These are phyloP conservation scores for Parapsyche elsis DNA, from an alignment of 1,140 invertebrate species.

Conservation along the genomic window DNA sequence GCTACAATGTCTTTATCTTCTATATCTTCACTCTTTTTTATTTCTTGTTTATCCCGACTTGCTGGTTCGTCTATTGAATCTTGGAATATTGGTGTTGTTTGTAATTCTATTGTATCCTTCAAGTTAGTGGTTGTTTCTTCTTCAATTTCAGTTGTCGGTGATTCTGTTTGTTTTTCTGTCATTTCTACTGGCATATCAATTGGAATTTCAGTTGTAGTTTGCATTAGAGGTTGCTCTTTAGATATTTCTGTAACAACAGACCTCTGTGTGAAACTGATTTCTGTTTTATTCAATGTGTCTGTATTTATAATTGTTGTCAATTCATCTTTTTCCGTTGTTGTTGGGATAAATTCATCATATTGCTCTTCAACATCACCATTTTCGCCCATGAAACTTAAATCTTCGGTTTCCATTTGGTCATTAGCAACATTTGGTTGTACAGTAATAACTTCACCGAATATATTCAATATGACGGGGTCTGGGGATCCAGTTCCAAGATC, in stretches of 20 bases:
- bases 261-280: slow-evolving; percentile 6
- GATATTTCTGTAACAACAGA: slow-evolving; percentile 35
- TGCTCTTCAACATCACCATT: background rate
- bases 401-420: background rate
- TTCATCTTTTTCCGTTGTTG: slow-evolving; percentile 43
- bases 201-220: slow-evolving; percentile 31
- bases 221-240: slow-evolving; percentile 20
- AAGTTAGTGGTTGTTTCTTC: slow-evolving; percentile 23
- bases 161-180: slow-evolving; percentile 4
- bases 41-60: too few species aligned
- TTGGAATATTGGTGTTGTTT: slow-evolving; percentile 9
- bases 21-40: slow-evolving; percentile 3
- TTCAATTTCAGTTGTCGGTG: slow-evolving; percentile 10
- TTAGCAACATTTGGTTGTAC: background rate
- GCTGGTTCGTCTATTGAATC: too few species aligned
- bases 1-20: slow-evolving; percentile 33
- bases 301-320: background rate
- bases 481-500: slow-evolving; percentile 47
- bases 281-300: slow-evolving; percentile 2
- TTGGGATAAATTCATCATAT: background rate
- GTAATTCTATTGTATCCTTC: slow-evolving; percentile 30
- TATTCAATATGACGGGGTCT: background rate
- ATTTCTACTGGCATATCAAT: slow-evolving; percentile 14
- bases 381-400: background rate
- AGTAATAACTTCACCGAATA: background rate